A percentile compares a stretch with the other conserved stretches of the same genome.
These are phyloP conservation scores for Brachionus rotundiformis DNA, from an alignment of 1,140 invertebrate species.

Conservation along the genomic window DNA sequence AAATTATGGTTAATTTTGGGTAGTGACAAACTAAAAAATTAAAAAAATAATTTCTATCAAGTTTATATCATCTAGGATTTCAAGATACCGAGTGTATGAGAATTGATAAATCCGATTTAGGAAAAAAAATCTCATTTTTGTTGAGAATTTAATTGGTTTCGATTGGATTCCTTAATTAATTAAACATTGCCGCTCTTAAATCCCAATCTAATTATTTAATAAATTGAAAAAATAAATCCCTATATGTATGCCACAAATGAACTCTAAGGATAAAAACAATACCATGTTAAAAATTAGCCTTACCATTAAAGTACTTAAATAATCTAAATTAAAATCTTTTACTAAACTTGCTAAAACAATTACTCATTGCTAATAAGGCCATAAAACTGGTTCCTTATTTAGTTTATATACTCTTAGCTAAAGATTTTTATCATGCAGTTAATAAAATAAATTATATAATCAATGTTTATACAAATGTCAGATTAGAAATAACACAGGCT, in stretches of 20 bases:
- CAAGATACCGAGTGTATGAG: background rate
- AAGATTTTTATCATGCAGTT: conserved; percentile 36
- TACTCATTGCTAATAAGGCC: conserved; percentile 14
- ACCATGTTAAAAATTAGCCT: conserved; percentile 20
- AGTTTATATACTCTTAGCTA: background rate
- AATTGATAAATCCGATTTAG: conserved; percentile 1
- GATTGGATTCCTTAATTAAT: background rate
- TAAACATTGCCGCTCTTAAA: background rate
- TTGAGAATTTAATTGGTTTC: background rate
- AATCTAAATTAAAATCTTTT: background rate
- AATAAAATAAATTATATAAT: conserved; percentile 39
- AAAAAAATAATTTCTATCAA: background rate
- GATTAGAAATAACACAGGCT: background rate
- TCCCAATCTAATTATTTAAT: background rate
- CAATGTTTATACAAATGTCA: conserved; percentile 39
- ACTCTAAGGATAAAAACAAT: background rate
- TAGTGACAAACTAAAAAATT: background rate
- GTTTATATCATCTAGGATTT: background rate
- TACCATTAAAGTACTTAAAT: background rate
- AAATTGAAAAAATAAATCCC: background rate
- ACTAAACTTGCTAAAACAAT: conserved; percentile 40
- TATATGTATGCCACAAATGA: background rate
- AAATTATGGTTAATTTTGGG: no score
- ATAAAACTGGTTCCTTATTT: background rate
- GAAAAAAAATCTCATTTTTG: background rate